Evolutionary conservation across 2,888 invertebrate species (phyloP).

Genomic region (Anarsia innoxiella): DNA sequence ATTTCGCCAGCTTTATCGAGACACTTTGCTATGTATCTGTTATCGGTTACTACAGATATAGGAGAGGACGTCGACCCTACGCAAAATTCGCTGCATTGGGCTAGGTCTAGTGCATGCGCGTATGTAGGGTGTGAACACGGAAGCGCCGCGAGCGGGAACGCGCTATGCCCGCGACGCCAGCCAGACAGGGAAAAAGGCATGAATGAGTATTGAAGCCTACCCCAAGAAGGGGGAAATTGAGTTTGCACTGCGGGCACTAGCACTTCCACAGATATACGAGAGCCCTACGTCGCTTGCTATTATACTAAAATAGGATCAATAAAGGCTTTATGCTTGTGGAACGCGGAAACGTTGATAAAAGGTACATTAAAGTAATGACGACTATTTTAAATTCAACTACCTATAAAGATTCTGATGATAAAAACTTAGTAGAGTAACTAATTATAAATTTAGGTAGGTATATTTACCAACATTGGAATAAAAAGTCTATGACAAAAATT

Average conservation of each 20-base stretch:
- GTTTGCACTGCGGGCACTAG: constrained; percentile 66
- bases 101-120: constrained; percentile 73
- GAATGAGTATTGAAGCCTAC: constrained; percentile 74
- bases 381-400: too few species aligned
- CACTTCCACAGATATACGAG: constrained; percentile 58
- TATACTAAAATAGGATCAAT: constrained; percentile 56
- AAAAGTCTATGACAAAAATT: too few species aligned
- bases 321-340: constrained; percentile 20
- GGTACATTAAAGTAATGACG: too few species aligned
- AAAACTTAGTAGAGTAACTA: too few species aligned
- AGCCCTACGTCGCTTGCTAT: constrained; percentile 37
- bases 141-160: constrained; percentile 48
- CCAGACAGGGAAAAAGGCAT: constrained; percentile 66
- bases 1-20: constrained; percentile 39
- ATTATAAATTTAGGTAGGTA: too few species aligned
- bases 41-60: constrained; percentile 40
- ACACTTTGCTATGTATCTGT: constrained; percentile 24
- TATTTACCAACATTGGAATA: too few species aligned
- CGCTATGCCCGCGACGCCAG: constrained; percentile 41
- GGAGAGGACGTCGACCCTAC: constrained; percentile 70
- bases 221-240: constrained; percentile 72
- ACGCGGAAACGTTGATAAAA: too few species aligned
- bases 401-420: too few species aligned
- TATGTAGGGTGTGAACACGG: constrained; percentile 65
- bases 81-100: constrained; percentile 76